Percentiles rank a stretch among this genome's conserved stretches.
phyloP scores from a whole-genome alignment of 2,113 vertebrate genomes.

The Melanostigma gelatinosum region DNA sequence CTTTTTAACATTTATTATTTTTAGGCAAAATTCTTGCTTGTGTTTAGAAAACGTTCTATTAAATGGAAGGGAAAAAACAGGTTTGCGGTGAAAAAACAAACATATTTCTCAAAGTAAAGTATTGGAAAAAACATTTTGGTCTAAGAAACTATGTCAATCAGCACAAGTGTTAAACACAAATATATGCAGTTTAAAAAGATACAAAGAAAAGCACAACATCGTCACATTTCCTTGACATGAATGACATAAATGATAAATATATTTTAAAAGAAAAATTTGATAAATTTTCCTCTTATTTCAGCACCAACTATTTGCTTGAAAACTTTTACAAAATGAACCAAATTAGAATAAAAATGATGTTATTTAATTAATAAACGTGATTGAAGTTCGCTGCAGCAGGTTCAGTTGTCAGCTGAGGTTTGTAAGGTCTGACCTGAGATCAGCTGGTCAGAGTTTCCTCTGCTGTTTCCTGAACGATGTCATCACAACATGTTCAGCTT shows the following conservation, averaged over 20 bases:
- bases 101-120: background rate
- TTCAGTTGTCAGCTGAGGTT: background rate
- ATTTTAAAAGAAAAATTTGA: background rate
- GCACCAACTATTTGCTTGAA: background rate
- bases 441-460: constrained; percentile 25
- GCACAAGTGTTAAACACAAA: background rate
- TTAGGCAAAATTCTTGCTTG: background rate
- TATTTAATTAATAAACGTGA: background rate
- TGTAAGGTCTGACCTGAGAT: background rate
- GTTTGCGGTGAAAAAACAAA: background rate
- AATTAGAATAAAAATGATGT: no score
- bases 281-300: background rate
- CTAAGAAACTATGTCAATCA: background rate
- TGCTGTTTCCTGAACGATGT: constrained; percentile 26
- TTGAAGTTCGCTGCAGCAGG: background rate
- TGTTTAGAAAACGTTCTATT: background rate
- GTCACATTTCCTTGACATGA: background rate
- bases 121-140: background rate
- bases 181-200: background rate
- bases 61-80: background rate
- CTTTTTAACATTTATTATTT: background rate
- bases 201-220: background rate
- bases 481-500: constrained; percentile 11
- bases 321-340: background rate
- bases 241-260: background rate